Conservation (phyloP, 2,113 vertebrate genomes). For the Passer montanus region DNA sequence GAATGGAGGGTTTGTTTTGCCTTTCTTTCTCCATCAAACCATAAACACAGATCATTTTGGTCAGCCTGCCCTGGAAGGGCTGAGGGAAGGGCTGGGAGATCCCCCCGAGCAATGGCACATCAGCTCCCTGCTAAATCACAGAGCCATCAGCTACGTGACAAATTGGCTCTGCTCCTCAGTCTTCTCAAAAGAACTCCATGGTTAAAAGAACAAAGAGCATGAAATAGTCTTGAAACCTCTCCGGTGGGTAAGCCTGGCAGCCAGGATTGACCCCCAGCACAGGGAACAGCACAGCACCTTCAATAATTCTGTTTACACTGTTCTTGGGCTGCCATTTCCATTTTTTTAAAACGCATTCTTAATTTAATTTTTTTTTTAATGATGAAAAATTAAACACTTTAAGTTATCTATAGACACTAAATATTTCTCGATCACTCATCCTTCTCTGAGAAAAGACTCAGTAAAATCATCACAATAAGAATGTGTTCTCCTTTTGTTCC, state of each 20-base stretch:
- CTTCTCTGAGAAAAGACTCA: conserved; percentile 24
- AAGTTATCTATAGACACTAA: conserved; percentile 12
- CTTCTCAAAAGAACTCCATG: neutral
- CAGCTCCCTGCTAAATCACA: conserved; percentile 10
- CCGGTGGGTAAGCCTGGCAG: neutral
- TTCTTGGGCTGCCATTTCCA: neutral
- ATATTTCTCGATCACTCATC: conserved; percentile 43
- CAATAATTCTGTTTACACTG: neutral
- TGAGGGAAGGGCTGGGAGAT: neutral
- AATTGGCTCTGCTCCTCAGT: neutral
- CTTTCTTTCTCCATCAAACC: neutral
- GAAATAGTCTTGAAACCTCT: conserved; percentile 4
- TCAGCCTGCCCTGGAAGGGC: neutral
- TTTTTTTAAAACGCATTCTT: neutral
- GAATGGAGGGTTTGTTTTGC: neutral
- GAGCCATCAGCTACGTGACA: neutral
- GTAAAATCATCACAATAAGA: conserved; percentile 38
- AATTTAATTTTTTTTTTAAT: neutral
- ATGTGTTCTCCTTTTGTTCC: conserved; percentile 48
- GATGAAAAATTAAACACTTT: neutral
- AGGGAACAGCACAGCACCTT: neutral
- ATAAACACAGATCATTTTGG: conserved; percentile 7
- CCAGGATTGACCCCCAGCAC: neutral
- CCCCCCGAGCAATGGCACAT: neutral
- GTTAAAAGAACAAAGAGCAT: conserved; percentile 30